Base-by-base conservation (phyloP, 2,113 vertebrate genomes). In the Eurypyga helias region DNA sequence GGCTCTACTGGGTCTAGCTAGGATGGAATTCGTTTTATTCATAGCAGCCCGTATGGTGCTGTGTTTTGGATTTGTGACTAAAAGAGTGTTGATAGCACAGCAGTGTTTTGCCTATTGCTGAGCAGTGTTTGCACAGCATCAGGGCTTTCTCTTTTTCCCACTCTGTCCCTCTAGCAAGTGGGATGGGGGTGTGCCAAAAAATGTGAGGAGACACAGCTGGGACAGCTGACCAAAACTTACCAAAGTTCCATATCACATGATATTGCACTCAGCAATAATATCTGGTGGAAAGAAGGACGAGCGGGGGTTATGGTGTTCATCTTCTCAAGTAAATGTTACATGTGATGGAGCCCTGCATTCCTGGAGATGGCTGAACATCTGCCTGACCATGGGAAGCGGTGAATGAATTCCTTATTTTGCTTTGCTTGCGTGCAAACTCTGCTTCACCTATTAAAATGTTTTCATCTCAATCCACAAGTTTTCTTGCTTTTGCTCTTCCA, bases 261-360 rank as follows among this genome's bases (percentile, higher is more conserved):
- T 49, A 28, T 21, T 8, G 1, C 46, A 18, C 38, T 54, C 14
- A 67, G 2, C 10, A 24, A 13, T 48, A 87, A 57, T 14, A 67
- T 16, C 34, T 41, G 33, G 3, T 29, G 55, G 29, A 83, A 89
- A 69, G 54, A 36, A 58, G 13, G 25, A 66, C 24, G 15, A 75
- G 9, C 0, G 0, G 33, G 6, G 33, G 26, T 72, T 19, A 77
- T 0, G 4, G 11, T 6, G 21, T 57, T 70, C 29, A 16, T 48
- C 7, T 54, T 73, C 52, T 51, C 28, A 66, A 80, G 19, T 20
- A 52, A n/a, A 5, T 13, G 1, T 58, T 36, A 45, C 2, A 0
- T 2, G 5, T 21, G 29, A 41, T 18, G 36, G 1, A 66, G 58
- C 13, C 33, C 33, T 45, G 33, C 16, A 80, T 31, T 71, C 31